Percentiles rank a stretch among this genome's conserved stretches.
phyloP scores from a whole-genome alignment of 2,113 vertebrate genomes.

The Heterotilapia buettikoferi region DNA sequence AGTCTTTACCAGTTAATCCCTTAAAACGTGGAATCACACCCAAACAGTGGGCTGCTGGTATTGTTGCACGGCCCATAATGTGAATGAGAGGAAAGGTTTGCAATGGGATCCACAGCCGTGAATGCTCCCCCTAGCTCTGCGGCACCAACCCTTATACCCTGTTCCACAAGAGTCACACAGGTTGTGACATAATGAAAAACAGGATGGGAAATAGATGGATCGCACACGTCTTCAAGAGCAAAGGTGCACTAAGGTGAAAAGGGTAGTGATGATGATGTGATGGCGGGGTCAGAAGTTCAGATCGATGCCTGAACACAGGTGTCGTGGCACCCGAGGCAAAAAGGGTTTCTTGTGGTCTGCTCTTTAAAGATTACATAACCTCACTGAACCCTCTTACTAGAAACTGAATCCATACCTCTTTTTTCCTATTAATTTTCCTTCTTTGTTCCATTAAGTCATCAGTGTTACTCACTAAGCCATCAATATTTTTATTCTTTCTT shows the following conservation, averaged over 20 bases:
- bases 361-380: background rate
- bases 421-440: background rate
- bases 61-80: constrained; percentile 34
- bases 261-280: background rate
- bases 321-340: constrained; percentile 16
- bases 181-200: background rate
- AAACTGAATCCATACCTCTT: background rate
- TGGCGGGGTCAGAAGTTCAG: constrained; percentile 33
- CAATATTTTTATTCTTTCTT: constrained; percentile 41
- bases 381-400: background rate
- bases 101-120: constrained; percentile 13
- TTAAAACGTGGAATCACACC: constrained; percentile 61
- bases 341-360: background rate
- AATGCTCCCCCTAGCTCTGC: background rate
- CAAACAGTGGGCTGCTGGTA: constrained; percentile 51
- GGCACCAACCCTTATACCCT: background rate
- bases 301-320: constrained; percentile 14
- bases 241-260: background rate
- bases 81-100: constrained; percentile 39
- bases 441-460: background rate
- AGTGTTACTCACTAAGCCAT: background rate
- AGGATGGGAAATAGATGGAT: background rate
- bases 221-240: background rate
- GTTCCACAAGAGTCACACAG: background rate
- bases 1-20: constrained; percentile 73